Conservation (phyloP, 1,140 invertebrate genomes). For the Metaphire vulgaris region DNA sequence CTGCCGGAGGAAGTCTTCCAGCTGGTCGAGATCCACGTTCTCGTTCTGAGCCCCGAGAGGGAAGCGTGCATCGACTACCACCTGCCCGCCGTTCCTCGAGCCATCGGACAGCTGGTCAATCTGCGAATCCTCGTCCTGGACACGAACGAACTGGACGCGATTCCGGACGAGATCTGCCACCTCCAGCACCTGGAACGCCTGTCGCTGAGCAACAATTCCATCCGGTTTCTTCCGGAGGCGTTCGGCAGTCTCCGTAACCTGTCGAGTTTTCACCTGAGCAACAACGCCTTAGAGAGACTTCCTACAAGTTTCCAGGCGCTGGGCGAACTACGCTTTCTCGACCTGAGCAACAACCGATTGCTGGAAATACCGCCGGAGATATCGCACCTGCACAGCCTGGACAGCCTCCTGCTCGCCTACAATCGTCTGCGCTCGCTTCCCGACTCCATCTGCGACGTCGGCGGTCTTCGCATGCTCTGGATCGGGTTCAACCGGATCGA, state of each 20-base stretch:
- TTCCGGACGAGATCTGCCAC: slow-evolving; percentile 44
- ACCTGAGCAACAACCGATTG: slow-evolving; percentile 45
- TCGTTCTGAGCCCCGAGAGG: slow-evolving; percentile 51
- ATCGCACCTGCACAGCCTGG: slow-evolving; percentile 40
- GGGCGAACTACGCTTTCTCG: slow-evolving; percentile 45
- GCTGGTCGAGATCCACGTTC: slow-evolving; percentile 47
- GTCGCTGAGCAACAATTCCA: slow-evolving; percentile 48
- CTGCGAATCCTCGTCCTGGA: slow-evolving; percentile 47
- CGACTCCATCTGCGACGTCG: slow-evolving; percentile 43
- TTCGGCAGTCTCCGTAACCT: slow-evolving; percentile 44
- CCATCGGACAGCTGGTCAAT: slow-evolving; percentile 46
- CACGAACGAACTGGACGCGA: slow-evolving; percentile 45
- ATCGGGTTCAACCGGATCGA: slow-evolving; percentile 47
- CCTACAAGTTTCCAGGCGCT: slow-evolving; percentile 37
- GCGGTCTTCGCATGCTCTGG: slow-evolving; percentile 46
- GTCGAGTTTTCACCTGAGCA: slow-evolving; percentile 47
- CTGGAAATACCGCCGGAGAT: slow-evolving; percentile 41
- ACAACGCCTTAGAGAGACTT: slow-evolving; percentile 48
- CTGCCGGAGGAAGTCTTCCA: slow-evolving; percentile 44
- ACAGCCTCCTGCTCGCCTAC: slow-evolving; percentile 44
- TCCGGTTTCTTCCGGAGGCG: slow-evolving; percentile 41
- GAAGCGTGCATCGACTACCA: slow-evolving; percentile 48
- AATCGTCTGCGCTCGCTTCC: slow-evolving; percentile 48
- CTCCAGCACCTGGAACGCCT: slow-evolving; percentile 46
- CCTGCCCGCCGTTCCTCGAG: slow-evolving; percentile 39